Base-by-base conservation (phyloP, 2,888 invertebrate species). In the Apamea epomidion region DNA sequence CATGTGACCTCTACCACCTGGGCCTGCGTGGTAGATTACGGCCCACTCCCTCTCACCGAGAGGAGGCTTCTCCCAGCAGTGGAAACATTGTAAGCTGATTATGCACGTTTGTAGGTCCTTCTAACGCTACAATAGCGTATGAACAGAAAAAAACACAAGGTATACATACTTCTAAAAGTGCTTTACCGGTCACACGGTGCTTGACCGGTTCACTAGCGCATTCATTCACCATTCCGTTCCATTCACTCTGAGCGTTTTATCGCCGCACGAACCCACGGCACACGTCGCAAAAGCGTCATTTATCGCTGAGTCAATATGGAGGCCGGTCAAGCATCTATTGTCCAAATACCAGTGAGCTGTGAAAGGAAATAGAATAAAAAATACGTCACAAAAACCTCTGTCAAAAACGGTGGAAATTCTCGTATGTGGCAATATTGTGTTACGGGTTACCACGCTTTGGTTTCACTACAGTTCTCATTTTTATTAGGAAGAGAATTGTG, bases 301-400 rank as follows among this genome's bases (percentile, higher is more conserved):
- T 70, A 74, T 74, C 71, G 54, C 32, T 72, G 68, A 80, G 69
- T 86, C 80, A 72, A 89, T 87, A 85, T 77, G 73, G 70, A 64
- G 64, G 81, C 72, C 80, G 86, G 76, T 87, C 86, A 87, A 89
- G 87, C 90, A 76, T 74, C 81, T 80, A 85, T 88, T 88, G 85
- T 87, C 68, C 68, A 86, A 86, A 88, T 80, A 82, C 76, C 68
- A 81, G 81, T 73, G 81, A 32, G 29, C 70, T 70, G 89, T 87
- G 79, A 90, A 91, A 82, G 83, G 78, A 90, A 91, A 91, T 86
- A 86, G 82, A 86, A 87, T 86, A 89, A 86, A 89, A 90, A 89
- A 89, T 82, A 84, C 80, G 76, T 77, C 42, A 71, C 71, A 74
- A 87, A 85, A 88, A 87, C 77, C 71, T 85, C 78, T 81, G 89